Base-by-base conservation (phyloP, 2,888 invertebrate species). In the Keiferia lycopersicella region DNA sequence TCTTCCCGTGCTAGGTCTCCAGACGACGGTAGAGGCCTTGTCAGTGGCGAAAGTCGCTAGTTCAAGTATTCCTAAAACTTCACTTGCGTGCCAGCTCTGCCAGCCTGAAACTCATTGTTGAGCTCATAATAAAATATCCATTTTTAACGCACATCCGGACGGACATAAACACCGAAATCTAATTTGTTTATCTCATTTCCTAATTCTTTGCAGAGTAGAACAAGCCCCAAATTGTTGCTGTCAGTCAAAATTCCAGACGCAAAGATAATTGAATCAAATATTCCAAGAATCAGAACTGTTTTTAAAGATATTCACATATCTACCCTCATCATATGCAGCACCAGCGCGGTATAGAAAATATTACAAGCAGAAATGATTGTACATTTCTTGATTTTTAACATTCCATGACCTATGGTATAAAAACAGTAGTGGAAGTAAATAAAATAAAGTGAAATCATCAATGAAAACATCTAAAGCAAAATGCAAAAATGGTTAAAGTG, bases 401-500 rank as follows among this genome's bases (percentile, higher is more conserved):
- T 38, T 50, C 20, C 30, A 11, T 38, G 30, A 16, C n/a, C 22
- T 50, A 34, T 61, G 34, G 61, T 50, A 16, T 34, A 34, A 18
- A 51, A 20, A 50, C 14, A 61, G n/a, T 51, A 50, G 8, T 34
- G 16, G 8, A 14, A 56, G 50, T n/a, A 56, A 16, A 34, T 16
- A 50, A 61, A 50, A 51, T 14, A 51, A 38, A n/a, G 22, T 51
- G 14, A 50, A 16, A 60, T 22, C n/a, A 51, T 81, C 51, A 56
- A 76, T 65, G 76, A 76, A 75, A 74, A 76, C 74, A 72, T 69
- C 75, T 76, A 78, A 78, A 62, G 63, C 63, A n/a, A 51, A 81
- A 86, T 88, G 88, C 86, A 79, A 78, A 53, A 79, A 87, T 90
- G 88, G 73, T 87, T 81, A 90, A 78, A 87, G 78, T 85, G 88